phyloP scores from a whole-genome alignment of 2,113 vertebrate genomes.

The Dolichotis patagonum region DNA sequence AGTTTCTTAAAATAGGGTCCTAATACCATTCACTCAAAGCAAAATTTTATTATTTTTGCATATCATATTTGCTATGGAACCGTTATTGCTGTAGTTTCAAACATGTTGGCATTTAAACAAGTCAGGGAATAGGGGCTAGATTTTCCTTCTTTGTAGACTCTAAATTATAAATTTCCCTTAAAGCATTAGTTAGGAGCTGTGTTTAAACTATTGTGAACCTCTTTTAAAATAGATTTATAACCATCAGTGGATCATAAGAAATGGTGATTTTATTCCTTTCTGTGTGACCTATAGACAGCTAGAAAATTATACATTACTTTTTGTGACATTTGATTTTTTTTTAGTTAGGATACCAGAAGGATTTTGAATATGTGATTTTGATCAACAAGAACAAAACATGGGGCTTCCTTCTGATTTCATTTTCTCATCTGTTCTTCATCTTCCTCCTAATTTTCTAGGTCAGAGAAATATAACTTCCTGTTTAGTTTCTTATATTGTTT shows the following conservation, averaged over 20 bases:
- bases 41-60: slow-evolving; percentile 28
- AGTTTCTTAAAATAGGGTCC: neutral
- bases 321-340: neutral
- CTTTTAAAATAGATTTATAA: slow-evolving; percentile 44
- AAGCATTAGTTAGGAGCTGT: neutral
- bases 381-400: slow-evolving; percentile 38
- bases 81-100: slow-evolving; percentile 7
- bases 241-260: neutral
- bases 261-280: neutral
- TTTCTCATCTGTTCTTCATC: slow-evolving; percentile 39
- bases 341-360: neutral
- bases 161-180: slow-evolving; percentile 24
- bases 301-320: neutral
- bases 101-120: slow-evolving; percentile 48
- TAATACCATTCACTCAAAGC: neutral
- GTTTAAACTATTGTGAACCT: neutral
- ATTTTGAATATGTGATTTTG: slow-evolving; percentile 18
- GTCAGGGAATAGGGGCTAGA: neutral
- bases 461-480: slow-evolving; percentile 64
- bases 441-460: slow-evolving; percentile 59
- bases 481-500: slow-evolving; percentile 40
- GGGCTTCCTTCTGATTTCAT: slow-evolving; percentile 7
- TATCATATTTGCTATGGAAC: slow-evolving; percentile 38
- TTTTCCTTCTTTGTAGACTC: neutral
- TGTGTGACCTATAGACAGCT: neutral